phyloP scores from a whole-genome alignment of 2,797 vertebrate genomes.

The Chelidonichthys spinosus region DNA sequence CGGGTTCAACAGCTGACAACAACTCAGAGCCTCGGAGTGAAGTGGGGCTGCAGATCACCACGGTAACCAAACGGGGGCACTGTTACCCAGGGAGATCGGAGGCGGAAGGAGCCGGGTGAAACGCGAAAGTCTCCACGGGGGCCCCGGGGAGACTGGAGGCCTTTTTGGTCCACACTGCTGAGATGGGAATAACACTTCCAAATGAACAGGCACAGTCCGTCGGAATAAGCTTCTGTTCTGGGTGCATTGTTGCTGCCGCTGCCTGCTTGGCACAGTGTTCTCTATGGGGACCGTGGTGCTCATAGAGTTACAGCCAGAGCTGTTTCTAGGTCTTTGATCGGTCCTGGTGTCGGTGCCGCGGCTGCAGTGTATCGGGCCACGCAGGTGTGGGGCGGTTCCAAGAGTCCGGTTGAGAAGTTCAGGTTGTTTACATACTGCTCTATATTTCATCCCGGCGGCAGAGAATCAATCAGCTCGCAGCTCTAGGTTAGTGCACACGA shows the following conservation, averaged over 20 bases:
- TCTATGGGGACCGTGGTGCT: constrained; percentile 74
- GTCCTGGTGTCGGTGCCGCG: constrained; percentile 35
- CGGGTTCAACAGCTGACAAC: constrained; percentile 61
- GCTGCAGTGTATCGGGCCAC: constrained; percentile 62
- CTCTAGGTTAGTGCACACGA: constrained; percentile 60
- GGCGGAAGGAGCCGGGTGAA: constrained; percentile 24
- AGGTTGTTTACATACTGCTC: constrained; percentile 75
- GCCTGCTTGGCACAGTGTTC: constrained; percentile 70
- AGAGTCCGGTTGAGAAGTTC: constrained; percentile 59
- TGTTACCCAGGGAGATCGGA: constrained; percentile 78
- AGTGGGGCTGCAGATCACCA: constrained; percentile 55
- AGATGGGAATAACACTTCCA: constrained; percentile 82
- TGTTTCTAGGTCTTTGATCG: constrained; percentile 69
- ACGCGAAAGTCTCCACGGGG: constrained; percentile 60
- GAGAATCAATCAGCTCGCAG: constrained; percentile 79
- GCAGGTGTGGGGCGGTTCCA: constrained; percentile 61
- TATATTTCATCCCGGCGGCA: constrained; percentile 72
- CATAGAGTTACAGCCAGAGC: constrained; percentile 71
- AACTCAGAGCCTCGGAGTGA: constrained; percentile 32
- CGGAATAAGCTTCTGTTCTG: constrained; percentile 78
- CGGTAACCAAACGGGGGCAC: constrained; percentile 81
- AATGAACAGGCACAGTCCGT: constrained; percentile 81
- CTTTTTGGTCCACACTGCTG: constrained; percentile 80
- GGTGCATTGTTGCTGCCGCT: constrained; percentile 72
- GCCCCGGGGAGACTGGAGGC: constrained; percentile 75